Percentiles rank a stretch among this genome's conserved stretches.
Conservation (phyloP, 2,797 vertebrate genomes). For the Channa striata region DNA sequence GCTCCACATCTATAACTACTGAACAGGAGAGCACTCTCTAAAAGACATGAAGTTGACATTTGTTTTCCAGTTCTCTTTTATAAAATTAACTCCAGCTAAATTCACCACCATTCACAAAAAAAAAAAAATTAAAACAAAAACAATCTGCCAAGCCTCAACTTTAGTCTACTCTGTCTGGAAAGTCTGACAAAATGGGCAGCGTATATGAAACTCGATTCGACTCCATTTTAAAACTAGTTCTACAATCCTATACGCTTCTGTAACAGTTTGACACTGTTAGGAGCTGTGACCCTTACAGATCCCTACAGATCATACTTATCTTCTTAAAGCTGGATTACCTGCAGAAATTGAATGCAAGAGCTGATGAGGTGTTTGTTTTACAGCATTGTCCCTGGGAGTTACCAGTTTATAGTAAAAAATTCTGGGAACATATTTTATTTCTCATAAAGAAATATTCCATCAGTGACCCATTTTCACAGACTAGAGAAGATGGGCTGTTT, state of each 20-base stretch:
- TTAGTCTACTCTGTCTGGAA: constrained; percentile 58
- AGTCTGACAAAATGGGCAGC: constrained; percentile 49
- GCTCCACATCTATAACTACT: constrained; percentile 45
- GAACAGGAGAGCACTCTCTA: constrained; percentile 39
- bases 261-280: constrained; percentile 10
- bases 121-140: too few species aligned
- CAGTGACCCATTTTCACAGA: not conserved
- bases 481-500: constrained; percentile 5
- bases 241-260: constrained; percentile 22
- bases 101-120: constrained; percentile 18
- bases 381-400: not conserved
- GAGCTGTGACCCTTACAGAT: constrained; percentile 4
- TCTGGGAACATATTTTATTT: not conserved
- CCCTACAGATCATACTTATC: not conserved
- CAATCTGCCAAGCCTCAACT: constrained; percentile 12
- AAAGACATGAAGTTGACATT: constrained; percentile 47
- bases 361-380: not conserved
- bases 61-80: constrained; percentile 44
- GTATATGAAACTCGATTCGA: constrained; percentile 41
- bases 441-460: constrained; percentile 4
- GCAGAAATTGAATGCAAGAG: not conserved
- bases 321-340: not conserved
- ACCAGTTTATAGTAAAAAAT: not conserved
- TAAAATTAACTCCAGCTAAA: constrained; percentile 62
- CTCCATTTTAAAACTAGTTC: constrained; percentile 33